Evolutionary conservation across 2,113 vertebrate genomes (phyloP).

Genomic region (Pachyramphus minor): DNA sequence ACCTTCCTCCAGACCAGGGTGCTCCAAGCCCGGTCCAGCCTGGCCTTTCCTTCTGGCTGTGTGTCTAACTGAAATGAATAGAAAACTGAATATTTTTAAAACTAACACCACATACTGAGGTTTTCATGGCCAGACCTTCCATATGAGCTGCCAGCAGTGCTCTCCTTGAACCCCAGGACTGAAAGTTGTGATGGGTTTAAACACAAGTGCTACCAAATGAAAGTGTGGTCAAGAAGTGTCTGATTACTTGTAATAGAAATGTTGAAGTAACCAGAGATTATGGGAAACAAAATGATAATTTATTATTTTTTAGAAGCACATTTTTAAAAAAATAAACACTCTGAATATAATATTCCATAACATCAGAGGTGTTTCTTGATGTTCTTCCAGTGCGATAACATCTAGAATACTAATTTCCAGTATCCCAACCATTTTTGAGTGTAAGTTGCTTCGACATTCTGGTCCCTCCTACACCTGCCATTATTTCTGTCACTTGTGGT

Average conservation of each 20-base stretch:
- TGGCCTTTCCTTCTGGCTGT: neutral
- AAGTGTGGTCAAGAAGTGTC: neutral
- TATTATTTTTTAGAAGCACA: neutral
- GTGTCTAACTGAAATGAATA: neutral
- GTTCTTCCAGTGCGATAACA: neutral
- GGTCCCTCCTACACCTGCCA: neutral
- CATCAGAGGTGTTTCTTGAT: neutral
- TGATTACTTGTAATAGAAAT: rapidly evolving
- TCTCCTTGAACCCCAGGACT: neutral
- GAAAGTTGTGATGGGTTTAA: neutral
- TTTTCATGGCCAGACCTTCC: neutral
- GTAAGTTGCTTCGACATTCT: no score
- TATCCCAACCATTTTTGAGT: neutral
- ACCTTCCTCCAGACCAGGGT: neutral
- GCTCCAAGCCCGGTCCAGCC: neutral
- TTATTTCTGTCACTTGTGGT: neutral
- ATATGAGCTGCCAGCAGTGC: no score
- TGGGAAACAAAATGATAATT: neutral
- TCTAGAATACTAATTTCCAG: neutral
- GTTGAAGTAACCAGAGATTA: neutral
- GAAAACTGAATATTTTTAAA: neutral
- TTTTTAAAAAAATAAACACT: neutral
- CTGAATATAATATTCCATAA: rapidly evolving
- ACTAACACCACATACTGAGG: rapidly evolving
- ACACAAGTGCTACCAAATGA: neutral